Conservation (phyloP, 2,888 invertebrate species). For the Epirrhoe tristata region DNA sequence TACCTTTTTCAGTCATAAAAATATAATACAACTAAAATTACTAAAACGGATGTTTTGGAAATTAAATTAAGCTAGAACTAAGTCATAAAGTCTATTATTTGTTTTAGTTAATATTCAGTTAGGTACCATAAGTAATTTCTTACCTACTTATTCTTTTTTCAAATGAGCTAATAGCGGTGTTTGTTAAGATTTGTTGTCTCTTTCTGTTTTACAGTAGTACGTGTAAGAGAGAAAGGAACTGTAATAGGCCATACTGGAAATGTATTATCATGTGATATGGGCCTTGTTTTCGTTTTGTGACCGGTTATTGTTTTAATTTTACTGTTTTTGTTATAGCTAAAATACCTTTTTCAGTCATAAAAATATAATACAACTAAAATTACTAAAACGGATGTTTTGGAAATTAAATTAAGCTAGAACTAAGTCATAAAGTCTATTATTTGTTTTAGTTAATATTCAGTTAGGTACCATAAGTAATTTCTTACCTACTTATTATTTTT, state of each 20-base stretch:
- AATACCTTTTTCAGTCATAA: conserved; percentile 18
- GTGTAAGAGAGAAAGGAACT: background rate
- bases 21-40: conserved; percentile 20
- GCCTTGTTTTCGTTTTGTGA: conserved; percentile 8
- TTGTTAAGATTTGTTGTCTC: conserved; percentile 9
- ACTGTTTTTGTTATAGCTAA: conserved; percentile 4
- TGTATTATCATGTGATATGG: background rate
- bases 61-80: background rate
- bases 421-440: background rate
- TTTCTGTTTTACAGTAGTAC: background rate
- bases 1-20: conserved; percentile 17
- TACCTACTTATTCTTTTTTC: too few relatives aligned
- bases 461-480: too few relatives aligned
- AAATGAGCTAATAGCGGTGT: background rate
- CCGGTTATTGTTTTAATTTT: conserved; percentile 12
- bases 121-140: background rate
- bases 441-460: background rate
- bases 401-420: background rate
- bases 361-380: conserved; percentile 19
- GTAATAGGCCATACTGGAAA: background rate
- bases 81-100: background rate
- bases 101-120: background rate
- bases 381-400: conserved; percentile 9
- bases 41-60: conserved; percentile 6
- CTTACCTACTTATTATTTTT: too few relatives aligned